A percentile compares a stretch with the other conserved stretches of the same genome.
Evolutionary conservation across 35 echinoderm and acorn worm species (phyloP).

Genomic region (Apostichopus parvimensis): DNA sequence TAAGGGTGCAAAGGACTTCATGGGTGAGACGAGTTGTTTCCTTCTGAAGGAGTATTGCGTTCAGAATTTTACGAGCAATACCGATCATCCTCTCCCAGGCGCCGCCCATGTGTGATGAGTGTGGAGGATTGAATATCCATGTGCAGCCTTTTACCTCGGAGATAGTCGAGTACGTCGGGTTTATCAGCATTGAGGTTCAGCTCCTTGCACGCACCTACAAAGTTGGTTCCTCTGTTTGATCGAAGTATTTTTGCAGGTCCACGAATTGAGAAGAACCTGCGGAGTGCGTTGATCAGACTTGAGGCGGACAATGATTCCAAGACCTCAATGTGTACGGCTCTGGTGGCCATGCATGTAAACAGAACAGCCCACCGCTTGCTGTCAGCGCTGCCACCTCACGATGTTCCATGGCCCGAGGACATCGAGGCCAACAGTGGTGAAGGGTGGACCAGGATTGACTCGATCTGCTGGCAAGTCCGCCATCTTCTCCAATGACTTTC

Average conservation of each 20-base stretch:
- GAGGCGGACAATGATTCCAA: background rate
- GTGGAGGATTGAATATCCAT: too few species aligned
- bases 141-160: background rate
- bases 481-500: background rate
- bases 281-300: conserved; percentile 48
- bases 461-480: conserved; percentile 3
- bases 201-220: conserved; percentile 50
- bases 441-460: background rate
- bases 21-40: background rate
- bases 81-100: background rate
- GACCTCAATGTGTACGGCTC: conserved; percentile 45
- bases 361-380: conserved; percentile 49
- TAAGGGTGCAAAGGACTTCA: conserved; percentile 33
- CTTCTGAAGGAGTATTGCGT: conserved; percentile 1
- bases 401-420: conserved; percentile 66
- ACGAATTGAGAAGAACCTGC: conserved; percentile 49
- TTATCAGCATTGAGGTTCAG: background rate
- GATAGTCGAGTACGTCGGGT: background rate
- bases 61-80: conserved; percentile 35
- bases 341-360: conserved; percentile 35
- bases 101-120: too few species aligned
- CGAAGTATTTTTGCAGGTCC: conserved; percentile 54
- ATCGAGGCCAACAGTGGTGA: conserved; percentile 57
- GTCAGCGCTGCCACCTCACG: conserved; percentile 43
- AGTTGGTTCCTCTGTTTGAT: conserved; percentile 67